These are phyloP conservation scores for Hemiscyllium ocellatum DNA, from an alignment of 2,113 vertebrate species.

Conservation along the genomic window DNA sequence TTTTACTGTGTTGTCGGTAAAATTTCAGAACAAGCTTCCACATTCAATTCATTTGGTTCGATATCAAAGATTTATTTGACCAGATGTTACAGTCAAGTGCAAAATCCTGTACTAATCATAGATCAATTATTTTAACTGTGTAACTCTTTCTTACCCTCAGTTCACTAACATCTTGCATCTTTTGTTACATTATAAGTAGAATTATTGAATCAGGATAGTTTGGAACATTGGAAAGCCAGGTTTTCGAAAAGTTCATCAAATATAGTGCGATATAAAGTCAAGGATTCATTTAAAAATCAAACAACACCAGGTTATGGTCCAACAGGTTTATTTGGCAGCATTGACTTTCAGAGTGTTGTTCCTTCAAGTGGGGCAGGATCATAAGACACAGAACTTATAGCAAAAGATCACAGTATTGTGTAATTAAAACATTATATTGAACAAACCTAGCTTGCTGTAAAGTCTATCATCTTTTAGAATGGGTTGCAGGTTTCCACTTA, in stretches of 20 bases:
- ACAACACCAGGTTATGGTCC: no score
- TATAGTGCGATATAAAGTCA: not conserved
- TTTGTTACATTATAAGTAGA: not conserved
- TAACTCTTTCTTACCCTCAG: not conserved
- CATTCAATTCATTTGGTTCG: not conserved
- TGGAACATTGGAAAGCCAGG: not conserved
- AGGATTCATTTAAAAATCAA: not conserved
- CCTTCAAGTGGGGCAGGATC: no score
- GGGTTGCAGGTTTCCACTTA: no score
- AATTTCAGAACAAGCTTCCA: not conserved
- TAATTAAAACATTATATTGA: no score
- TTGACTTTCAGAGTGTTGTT: no score
- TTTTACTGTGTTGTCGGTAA: not conserved
- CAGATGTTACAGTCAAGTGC: not conserved
- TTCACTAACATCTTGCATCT: not conserved
- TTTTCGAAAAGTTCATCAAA: no score
- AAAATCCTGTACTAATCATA: not conserved
- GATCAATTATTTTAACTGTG: not conserved
- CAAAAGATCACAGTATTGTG: no score
- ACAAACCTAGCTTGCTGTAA: no score
- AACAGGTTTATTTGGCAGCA: no score
- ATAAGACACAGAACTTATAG: no score
- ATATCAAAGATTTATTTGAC: not conserved
- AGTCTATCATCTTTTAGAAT: no score
- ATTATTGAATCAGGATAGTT: not conserved